phyloP scores from a whole-genome alignment of 30 jellyfish, hydroid and myxozoan species.

The Clytia hemisphaerica region DNA sequence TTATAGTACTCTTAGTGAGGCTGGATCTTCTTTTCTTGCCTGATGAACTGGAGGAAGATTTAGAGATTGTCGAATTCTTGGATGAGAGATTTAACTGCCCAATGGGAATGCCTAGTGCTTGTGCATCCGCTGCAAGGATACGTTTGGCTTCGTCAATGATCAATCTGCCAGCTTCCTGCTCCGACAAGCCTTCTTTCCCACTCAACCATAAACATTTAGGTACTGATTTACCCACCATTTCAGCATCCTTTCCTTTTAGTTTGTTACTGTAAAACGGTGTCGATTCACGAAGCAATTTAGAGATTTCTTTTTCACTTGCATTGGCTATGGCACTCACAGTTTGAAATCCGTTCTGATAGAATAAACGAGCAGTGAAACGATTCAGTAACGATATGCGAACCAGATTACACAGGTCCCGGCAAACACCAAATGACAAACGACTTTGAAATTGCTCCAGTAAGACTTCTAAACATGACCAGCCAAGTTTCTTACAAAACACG shows the following conservation, averaged over 20 bases:
- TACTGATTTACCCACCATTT: not conserved
- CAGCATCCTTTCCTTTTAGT: constrained; percentile 42
- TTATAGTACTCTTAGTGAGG: no score
- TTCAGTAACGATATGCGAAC: constrained; percentile 72
- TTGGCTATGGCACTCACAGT: constrained; percentile 71
- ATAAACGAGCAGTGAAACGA: constrained; percentile 74
- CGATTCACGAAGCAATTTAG: constrained; percentile 52
- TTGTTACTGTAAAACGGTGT: constrained; percentile 78
- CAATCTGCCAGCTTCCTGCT: constrained; percentile 69
- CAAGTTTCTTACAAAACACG: constrained; percentile 91
- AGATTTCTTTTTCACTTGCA: constrained; percentile 55
- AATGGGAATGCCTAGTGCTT: constrained; percentile 48
- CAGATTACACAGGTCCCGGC: constrained; percentile 86
- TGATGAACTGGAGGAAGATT: no score
- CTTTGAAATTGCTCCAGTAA: constrained; percentile 85
- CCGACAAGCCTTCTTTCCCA: constrained; percentile 84
- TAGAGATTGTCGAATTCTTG: no score
- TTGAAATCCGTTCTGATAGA: constrained; percentile 84
- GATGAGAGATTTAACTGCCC: no score
- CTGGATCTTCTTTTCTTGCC: no score
- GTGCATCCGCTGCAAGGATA: constrained; percentile 57
- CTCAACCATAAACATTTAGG: constrained; percentile 63
- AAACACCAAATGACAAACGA: constrained; percentile 91
- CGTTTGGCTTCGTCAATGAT: constrained; percentile 80
- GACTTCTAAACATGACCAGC: constrained; percentile 85